Evolutionary conservation across 2,888 invertebrate genomes (phyloP).

Genomic region (Automeris io): DNA sequence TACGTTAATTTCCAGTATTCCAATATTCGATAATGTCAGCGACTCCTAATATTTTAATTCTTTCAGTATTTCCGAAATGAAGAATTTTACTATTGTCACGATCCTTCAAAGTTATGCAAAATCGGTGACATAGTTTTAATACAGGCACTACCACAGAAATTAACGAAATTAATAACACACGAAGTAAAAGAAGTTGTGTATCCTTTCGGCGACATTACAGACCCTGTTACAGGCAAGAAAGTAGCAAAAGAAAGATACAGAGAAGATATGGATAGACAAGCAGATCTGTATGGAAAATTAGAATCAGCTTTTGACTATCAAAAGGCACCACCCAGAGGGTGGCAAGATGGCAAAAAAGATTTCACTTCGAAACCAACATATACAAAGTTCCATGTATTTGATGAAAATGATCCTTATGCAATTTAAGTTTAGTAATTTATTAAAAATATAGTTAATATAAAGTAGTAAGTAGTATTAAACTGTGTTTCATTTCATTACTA

Average conservation of each 20-base stretch:
- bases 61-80: slow-evolving; percentile 87
- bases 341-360: slow-evolving; percentile 89
- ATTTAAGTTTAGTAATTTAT: too few relatives aligned
- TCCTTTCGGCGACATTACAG: slow-evolving; percentile 89
- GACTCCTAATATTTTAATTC: slow-evolving; percentile 6
- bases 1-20: not conserved
- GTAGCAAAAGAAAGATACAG: slow-evolving; percentile 84
- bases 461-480: too few relatives aligned
- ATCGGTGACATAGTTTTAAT: slow-evolving; percentile 90
- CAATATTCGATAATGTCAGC: not conserved
- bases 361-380: slow-evolving; percentile 87
- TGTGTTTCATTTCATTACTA: too few relatives aligned
- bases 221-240: slow-evolving; percentile 89
- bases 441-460: too few relatives aligned
- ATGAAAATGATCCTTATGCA: slow-evolving; percentile 84
- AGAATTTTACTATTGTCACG: slow-evolving; percentile 85
- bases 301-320: slow-evolving; percentile 84
- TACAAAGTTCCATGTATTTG: slow-evolving; percentile 87
- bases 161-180: slow-evolving; percentile 87
- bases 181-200: slow-evolving; percentile 87
- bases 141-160: slow-evolving; percentile 82
- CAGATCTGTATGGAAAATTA: slow-evolving; percentile 82
- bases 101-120: slow-evolving; percentile 86
- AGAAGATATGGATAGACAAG: slow-evolving; percentile 82
- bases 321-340: slow-evolving; percentile 86